These are phyloP conservation scores for Prorops nasuta DNA, from an alignment of 1,140 invertebrate genomes.

Conservation along the genomic window DNA sequence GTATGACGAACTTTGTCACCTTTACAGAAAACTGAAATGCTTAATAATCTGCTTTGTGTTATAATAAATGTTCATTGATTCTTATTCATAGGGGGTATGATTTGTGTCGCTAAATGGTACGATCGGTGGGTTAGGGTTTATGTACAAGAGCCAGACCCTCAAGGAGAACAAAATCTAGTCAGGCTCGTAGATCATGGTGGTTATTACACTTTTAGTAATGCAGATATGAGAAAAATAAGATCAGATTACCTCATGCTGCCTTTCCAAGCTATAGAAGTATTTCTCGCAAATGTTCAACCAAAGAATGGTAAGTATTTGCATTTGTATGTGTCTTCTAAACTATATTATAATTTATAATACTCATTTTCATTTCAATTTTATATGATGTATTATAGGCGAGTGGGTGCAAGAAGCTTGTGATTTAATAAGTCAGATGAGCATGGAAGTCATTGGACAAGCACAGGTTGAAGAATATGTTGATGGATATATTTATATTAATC, in stretches of 20 bases:
- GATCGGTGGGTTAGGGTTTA: slow-evolving; percentile 87
- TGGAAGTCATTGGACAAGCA: slow-evolving; percentile 79
- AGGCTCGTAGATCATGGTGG: slow-evolving; percentile 94
- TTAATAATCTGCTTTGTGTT: slow-evolving; percentile 5
- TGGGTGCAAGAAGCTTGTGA: slow-evolving; percentile 76
- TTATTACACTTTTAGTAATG: slow-evolving; percentile 74
- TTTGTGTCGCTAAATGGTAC: slow-evolving; percentile 82
- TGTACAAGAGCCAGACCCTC: slow-evolving; percentile 74
- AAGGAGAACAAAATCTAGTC: slow-evolving; percentile 72
- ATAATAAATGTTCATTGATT: slow-evolving; percentile 2
- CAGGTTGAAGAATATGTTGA: slow-evolving; percentile 81
- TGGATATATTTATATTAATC: slow-evolving; percentile 34
- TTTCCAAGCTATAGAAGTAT: slow-evolving; percentile 94
- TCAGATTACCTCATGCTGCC: slow-evolving; percentile 90
- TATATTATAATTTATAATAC: slow-evolving; percentile 18
- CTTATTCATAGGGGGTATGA: slow-evolving; percentile 69
- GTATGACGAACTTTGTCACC: no score
- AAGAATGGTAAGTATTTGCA: slow-evolving; percentile 64
- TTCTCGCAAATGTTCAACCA: slow-evolving; percentile 84
- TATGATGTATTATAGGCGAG: slow-evolving; percentile 31
- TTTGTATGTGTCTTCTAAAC: neutral
- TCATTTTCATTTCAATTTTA: neutral
- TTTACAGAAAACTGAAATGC: neutral
- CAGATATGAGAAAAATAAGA: slow-evolving; percentile 81
- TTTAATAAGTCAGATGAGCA: slow-evolving; percentile 74